Evolutionary conservation across 1,140 invertebrate species (phyloP), one percentile per base, ranked within the genome.

Genomic region (Drosophila pseudoananassae): DNA sequence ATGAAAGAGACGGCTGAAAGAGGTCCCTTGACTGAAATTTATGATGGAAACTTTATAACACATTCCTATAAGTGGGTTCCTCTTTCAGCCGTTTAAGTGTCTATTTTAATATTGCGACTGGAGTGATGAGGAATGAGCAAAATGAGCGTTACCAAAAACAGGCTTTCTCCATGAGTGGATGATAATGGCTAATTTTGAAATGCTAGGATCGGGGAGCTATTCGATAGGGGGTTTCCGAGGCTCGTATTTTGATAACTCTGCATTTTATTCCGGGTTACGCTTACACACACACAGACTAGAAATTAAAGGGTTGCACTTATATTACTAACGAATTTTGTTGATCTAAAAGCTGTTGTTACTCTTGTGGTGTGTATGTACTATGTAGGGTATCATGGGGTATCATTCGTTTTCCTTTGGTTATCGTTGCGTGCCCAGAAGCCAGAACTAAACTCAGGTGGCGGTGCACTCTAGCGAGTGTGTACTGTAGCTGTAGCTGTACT

Each of bases 91-190:
- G 17, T 46, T 50, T 23, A 9, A 25, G 20, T 2, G 33, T 70
- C 12, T n/a, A 46, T 54, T 14, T 14, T 10, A 40, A 14, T 40
- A 40, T 40, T 40, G 38, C 38, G 65, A 60, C 56, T 59, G 50
- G 55, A 38, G 50, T 81, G 65, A 77, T 74, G 59, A 45, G 52
- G 54, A 55, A 78, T 78, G 78, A 56, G 52, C 33, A 64, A 45
- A 80, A 82, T 82, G 78, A 78, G 78, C 55, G 76, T 83, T 78
- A 78, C 69, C 79, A 69, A 75, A 73, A 76, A 70, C 40, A 70
- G 63, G 70, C 51, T 52, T 31, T 55, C 51, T 53, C 33, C 52
- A 71, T 79, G 64, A 45, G 12, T 40, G 58, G 51, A 75, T 75
- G 78, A 54, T 20, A 33, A 61, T 73, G 81, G 55, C 8, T 36